phyloP scores from a whole-genome alignment of 2,113 vertebrate genomes.

The Notarius quadriscutis region DNA sequence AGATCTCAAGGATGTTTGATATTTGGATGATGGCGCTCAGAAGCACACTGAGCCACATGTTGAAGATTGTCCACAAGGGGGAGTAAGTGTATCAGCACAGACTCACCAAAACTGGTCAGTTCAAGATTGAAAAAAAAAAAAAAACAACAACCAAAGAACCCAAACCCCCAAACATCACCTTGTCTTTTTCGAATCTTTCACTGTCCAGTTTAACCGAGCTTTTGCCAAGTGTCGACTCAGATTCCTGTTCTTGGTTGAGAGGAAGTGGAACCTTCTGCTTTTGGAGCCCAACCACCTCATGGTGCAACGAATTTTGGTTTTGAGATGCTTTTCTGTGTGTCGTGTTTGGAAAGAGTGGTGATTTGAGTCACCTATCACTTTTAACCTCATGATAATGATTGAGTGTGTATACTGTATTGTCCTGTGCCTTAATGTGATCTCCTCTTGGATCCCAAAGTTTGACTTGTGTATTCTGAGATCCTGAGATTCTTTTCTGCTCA shows the following conservation, averaged over 20 bases:
- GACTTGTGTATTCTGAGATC: not conserved
- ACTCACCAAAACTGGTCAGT: not conserved
- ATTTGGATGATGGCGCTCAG: not conserved
- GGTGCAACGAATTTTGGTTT: not conserved
- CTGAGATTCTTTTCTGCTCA: not conserved
- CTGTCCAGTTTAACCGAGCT: not conserved
- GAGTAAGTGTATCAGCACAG: not conserved
- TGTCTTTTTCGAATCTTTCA: not conserved
- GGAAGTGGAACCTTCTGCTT: not conserved
- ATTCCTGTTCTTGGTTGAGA: not conserved
- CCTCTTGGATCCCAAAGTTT: no score
- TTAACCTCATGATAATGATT: not conserved
- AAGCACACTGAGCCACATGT: not conserved
- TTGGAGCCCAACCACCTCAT: not conserved
- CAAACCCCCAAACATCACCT: no score
- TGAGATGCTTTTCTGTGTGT: not conserved
- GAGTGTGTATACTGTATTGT: not conserved
- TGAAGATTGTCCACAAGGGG: constrained; percentile 1
- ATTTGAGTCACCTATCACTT: not conserved
- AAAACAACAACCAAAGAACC: no score
- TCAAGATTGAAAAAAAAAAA: no score
- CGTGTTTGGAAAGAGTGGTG: not conserved
- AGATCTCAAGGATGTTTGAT: not conserved
- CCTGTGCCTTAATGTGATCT: no score
- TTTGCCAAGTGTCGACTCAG: not conserved